A percentile compares a stretch with the other conserved stretches of the same genome.
Conservation (phyloP, 1,140 invertebrate genomes). For the Meteorus sp. region DNA sequence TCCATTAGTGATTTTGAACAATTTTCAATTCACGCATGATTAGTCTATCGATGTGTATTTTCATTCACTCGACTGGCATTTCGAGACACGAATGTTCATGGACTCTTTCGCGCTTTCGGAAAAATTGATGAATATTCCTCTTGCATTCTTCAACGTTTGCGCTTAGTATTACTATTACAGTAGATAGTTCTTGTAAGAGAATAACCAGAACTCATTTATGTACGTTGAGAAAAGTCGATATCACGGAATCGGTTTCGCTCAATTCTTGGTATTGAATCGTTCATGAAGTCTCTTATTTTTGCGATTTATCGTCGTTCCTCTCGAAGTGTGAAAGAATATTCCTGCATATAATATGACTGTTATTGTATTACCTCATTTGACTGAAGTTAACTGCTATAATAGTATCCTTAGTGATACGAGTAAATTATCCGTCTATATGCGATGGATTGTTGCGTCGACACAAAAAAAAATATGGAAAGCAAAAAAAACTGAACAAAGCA, state of each 20-base stretch:
- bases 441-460: conserved; percentile 49
- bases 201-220: conserved; percentile 34
- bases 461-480: too few species aligned
- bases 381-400: conserved; percentile 49
- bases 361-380: conserved; percentile 52
- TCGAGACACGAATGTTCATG: too few species aligned
- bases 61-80: too few species aligned
- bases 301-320: neutral
- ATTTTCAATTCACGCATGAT: too few species aligned
- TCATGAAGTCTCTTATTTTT: neutral
- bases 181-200: neutral
- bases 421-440: conserved; percentile 50
- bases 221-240: conserved; percentile 28
- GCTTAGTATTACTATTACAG: conserved; percentile 47
- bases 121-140: conserved; percentile 31
- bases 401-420: conserved; percentile 41
- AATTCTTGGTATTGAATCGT: too few species aligned
- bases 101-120: too few species aligned
- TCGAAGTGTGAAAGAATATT: conserved; percentile 14
- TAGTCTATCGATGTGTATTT: too few species aligned
- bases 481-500: too few species aligned
- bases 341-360: conserved; percentile 38
- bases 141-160: too few species aligned
- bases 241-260: too few species aligned
- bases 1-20: too few species aligned